A percentile compares a stretch with the other conserved stretches of the same genome.
Conservation (phyloP, 2,888 invertebrate species). For the Synergus itoensis region DNA sequence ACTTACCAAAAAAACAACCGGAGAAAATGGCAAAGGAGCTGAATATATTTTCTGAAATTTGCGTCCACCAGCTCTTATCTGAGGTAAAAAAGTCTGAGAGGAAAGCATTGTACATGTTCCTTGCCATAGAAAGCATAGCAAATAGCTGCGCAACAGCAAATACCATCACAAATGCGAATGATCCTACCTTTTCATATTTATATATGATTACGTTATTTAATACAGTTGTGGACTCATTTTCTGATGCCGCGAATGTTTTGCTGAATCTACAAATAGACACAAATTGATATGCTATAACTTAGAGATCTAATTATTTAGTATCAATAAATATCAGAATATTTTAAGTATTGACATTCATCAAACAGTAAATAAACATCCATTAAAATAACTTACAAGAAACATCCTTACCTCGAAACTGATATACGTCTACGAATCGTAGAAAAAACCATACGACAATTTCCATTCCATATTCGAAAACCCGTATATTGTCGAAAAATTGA, state of each 20-base stretch:
- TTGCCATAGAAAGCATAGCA: constrained; percentile 9
- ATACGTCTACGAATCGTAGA: background rate
- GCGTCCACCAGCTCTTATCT: background rate
- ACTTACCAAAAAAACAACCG: constrained; percentile 6
- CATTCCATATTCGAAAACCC: background rate
- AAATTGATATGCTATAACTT: background rate
- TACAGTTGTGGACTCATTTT: background rate
- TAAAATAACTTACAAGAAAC: background rate
- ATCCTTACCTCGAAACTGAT: background rate
- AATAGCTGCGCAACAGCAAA: constrained; percentile 15
- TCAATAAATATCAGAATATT: too few relatives aligned
- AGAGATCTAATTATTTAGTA: too few relatives aligned
- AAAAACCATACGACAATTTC: background rate
- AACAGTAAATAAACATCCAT: too few relatives aligned
- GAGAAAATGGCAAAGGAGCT: background rate
- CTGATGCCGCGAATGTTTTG: background rate
- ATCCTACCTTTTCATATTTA: background rate
- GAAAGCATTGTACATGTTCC: background rate
- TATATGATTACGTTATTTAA: constrained; percentile 32
- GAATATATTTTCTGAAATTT: background rate
- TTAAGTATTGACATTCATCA: too few relatives aligned
- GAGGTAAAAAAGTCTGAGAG: background rate
- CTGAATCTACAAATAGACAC: constrained; percentile 13
- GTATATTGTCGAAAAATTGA: background rate
- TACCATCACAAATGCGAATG: background rate